phyloP scores from a whole-genome alignment of 2,113 vertebrate species.

The Chaetops frenatus region DNA sequence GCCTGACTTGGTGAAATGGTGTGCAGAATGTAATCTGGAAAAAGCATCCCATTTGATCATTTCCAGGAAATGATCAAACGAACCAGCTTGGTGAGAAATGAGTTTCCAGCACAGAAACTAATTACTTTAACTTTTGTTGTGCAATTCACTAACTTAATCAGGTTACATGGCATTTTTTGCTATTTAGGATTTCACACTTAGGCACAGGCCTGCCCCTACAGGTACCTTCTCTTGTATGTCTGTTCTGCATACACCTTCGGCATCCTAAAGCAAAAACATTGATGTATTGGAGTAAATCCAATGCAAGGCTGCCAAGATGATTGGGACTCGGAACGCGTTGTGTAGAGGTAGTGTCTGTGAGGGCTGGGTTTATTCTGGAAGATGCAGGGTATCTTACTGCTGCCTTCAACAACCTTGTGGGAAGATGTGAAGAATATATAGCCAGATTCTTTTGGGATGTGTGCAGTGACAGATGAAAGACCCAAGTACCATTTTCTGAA shows the following conservation, averaged over 20 bases:
- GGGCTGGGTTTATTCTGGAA: background rate
- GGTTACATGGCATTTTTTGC: background rate
- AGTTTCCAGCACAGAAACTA: background rate
- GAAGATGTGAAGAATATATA: background rate
- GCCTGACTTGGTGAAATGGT: background rate
- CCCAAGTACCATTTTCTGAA: background rate
- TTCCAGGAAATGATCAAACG: background rate
- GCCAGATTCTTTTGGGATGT: background rate
- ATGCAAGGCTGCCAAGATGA: background rate
- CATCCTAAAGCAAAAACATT: background rate
- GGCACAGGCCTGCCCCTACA: background rate
- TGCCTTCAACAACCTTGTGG: background rate
- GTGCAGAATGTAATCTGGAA: background rate
- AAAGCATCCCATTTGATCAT: background rate
- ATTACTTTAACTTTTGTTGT: background rate
- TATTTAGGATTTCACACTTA: background rate
- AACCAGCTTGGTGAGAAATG: background rate
- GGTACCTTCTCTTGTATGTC: background rate
- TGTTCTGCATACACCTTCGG: rapidly evolving
- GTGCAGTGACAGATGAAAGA: background rate
- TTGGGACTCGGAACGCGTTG: rapidly evolving
- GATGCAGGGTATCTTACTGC: background rate
- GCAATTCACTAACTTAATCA: background rate
- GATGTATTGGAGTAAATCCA: background rate
- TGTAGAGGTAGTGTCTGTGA: background rate